Conservation (phyloP, 1,140 invertebrate genomes). For the Drosophila subpulchrella region DNA sequence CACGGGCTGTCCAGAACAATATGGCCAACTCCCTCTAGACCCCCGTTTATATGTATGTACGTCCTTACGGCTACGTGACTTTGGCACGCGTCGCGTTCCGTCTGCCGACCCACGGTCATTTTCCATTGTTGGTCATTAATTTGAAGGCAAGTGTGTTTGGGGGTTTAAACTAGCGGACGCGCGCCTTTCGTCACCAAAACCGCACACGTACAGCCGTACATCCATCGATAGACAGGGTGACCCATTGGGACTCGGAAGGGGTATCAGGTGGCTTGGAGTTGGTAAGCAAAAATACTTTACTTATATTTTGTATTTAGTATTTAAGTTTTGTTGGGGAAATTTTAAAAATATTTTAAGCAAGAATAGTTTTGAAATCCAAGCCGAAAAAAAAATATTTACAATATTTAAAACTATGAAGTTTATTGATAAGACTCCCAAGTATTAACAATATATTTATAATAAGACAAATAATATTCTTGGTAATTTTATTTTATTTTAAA, state of each 20-base stretch:
- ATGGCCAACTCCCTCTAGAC: background rate
- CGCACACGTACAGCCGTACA: slow-evolving; percentile 14
- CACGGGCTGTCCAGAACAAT: slow-evolving; percentile 19
- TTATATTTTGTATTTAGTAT: too few relatives aligned
- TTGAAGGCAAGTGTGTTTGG: slow-evolving; percentile 72
- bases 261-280: background rate
- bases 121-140: slow-evolving; percentile 75
- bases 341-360: too few relatives aligned
- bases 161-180: slow-evolving; percentile 47
- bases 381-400: too few relatives aligned
- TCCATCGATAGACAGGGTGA: slow-evolving; percentile 42
- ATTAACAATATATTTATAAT: too few relatives aligned
- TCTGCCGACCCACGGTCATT: slow-evolving; percentile 44
- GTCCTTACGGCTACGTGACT: slow-evolving; percentile 38
- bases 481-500: too few relatives aligned
- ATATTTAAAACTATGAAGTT: too few relatives aligned
- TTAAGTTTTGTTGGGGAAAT: too few relatives aligned
- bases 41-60: slow-evolving; percentile 26
- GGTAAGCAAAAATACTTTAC: too few relatives aligned
- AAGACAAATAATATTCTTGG: too few relatives aligned
- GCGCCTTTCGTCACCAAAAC: slow-evolving; percentile 51
- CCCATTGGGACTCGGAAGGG: background rate
- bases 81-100: slow-evolving; percentile 44
- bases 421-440: too few relatives aligned
- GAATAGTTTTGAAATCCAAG: too few relatives aligned